Evolutionary conservation across 2,888 invertebrate genomes (phyloP), one percentile per base, ranked within the genome.

Genomic region (Eudemis profundana): DNA sequence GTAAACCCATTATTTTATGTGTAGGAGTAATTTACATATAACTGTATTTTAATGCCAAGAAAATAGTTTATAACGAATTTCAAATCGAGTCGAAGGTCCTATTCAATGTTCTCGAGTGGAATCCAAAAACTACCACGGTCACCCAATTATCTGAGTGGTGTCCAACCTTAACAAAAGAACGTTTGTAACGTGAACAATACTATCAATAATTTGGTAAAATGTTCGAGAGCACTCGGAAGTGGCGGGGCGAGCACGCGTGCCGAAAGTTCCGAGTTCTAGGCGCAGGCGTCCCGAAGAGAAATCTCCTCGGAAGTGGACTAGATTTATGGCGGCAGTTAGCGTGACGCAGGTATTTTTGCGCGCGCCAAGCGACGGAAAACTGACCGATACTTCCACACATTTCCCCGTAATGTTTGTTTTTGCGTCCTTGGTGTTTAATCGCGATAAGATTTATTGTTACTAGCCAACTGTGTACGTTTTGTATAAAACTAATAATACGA

Each of bases 321-420:
- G 89, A 90, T 90, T 90, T 89, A 90, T 89, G 80, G 80, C 73
- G 77, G 79, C 82, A 82, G 86, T 89, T 87, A 87, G 79, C 81
- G 82, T 81, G 85, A 85, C 86, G 81, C 85, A 88, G 88, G 87
- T 88, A 89, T 87, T 89, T 86, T 81, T 78, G 72, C 75, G 54
- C 73, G 70, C 71, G 70, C 69, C 68, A 73, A 71, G 73, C 68
- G 72, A 70, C 71, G 74, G 75, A 72, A 82, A 80, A 82, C 83
- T 86, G 85, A 86, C 87, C 86, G 79, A 81, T 81, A 78, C 77
- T 69, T 75, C 72, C 69, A 75, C 76, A 75, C 71, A 72, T 73
- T 77, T 68, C 66, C 61, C 57, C 61, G 51, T 2, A 33, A 68
- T 72, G 71, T 73, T 75, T 74, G 75, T 78, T 79, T 78, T 78